Conservation (phyloP, 1,140 invertebrate genomes). For the Rhopalosiphum padi region DNA sequence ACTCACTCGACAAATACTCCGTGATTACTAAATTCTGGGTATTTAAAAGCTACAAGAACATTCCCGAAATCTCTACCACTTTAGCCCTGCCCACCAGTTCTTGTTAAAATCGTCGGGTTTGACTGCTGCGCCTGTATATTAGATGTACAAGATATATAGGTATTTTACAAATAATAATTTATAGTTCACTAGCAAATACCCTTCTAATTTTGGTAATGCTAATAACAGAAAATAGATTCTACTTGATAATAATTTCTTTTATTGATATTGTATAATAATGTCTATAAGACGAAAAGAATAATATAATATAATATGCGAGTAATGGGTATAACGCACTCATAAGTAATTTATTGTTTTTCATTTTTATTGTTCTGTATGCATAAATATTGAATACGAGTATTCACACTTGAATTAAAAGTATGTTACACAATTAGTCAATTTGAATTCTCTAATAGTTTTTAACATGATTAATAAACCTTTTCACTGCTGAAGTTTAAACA, state of each 20-base stretch:
- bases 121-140: no score
- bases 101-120: no score
- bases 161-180: neutral
- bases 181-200: neutral
- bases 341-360: neutral
- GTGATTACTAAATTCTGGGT: slow-evolving; percentile 11
- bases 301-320: neutral
- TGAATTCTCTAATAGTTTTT: neutral
- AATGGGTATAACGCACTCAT: neutral
- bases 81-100: no score
- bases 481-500: neutral
- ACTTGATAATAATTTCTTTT: neutral
- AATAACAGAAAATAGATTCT: neutral
- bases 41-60: neutral
- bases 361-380: neutral
- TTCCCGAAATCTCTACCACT: neutral
- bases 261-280: neutral
- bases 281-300: neutral
- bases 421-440: neutral
- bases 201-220: neutral
- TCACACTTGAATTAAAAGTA: neutral
- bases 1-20: neutral
- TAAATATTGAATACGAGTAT: neutral
- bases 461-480: neutral
- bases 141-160: no score